Base-by-base conservation (phyloP, 2,797 vertebrate species). In the Hypotaenidia philippensis region DNA sequence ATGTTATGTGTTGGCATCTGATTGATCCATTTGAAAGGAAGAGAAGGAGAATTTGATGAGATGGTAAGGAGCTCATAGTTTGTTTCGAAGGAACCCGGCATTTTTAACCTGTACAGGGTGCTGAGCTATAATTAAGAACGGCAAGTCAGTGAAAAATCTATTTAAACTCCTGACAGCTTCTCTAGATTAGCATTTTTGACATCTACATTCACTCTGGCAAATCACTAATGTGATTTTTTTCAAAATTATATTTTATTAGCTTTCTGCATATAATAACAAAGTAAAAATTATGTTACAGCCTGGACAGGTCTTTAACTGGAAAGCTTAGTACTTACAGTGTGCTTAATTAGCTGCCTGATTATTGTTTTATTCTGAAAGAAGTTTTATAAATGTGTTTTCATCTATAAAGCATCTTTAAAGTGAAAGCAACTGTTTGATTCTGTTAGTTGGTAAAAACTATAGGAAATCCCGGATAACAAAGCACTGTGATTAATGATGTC, bases 121-220 rank as follows among this genome's bases (percentile, higher is more conserved):
- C 61, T 96, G 95, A 97, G 91, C 68, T 96, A 96, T 95, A 97
- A 97, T 97, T 97, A 97, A 96, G 84, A 97, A 94, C 14, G 23
- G 93, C 80, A 92, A 95, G 84, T 93, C 86, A 94, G 71, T 75
- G 92, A 97, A 97, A 98, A 97, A 97, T 95, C 71, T 96, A 96
- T 97, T 97, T 96, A 97, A 96, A 92, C 55, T 93, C 80, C 88
- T 97, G 96, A 96, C 92, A 97, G 91, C 90, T 97, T 96, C 80
- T 94, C 92, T 83, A 53, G 77, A 97, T 97, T 97, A 97, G 75
- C 80, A 93, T 96, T 96, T 97, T 96, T 97, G 94, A 97, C 90
- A 96, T 96, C 94, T 97, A 85, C 63, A 91, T 97, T 97, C 93
- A 88, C 88, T 96, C 56, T 91, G 72, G 89, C 96, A 94, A 96